Conservation (phyloP, 2,113 vertebrate species). For the Lynx canadensis region DNA sequence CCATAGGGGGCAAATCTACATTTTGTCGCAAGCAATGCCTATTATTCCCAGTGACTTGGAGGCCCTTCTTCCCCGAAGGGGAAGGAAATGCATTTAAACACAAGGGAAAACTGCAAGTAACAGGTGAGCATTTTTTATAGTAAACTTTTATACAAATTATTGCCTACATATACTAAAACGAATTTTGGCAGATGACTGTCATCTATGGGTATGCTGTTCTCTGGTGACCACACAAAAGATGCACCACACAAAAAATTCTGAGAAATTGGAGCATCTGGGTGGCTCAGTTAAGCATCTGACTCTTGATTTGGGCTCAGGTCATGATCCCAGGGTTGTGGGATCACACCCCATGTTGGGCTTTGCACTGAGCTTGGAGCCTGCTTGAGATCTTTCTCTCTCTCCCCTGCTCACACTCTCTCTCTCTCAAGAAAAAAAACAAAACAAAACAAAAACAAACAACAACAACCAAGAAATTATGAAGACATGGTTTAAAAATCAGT, state of each 20-base stretch:
- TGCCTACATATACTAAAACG: not conserved
- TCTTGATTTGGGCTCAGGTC: no score
- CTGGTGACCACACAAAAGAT: not conserved
- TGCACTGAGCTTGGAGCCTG: no score
- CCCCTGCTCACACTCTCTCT: no score
- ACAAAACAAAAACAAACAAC: no score
- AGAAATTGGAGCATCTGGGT: not conserved
- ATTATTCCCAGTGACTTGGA: not conserved
- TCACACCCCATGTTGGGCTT: no score
- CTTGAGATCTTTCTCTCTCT: no score
- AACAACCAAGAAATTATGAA: not conserved
- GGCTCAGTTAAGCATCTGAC: no score
- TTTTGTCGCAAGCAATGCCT: not conserved
- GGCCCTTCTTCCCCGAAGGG: not conserved
- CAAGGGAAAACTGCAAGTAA: not conserved
- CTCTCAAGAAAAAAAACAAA: no score
- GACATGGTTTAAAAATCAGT: not conserved
- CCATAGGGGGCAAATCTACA: no score
- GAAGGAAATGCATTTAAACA: not conserved
- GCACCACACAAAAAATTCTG: not conserved
- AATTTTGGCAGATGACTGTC: not conserved
- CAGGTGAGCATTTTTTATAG: not conserved
- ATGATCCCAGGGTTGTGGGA: no score
- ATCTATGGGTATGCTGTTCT: no score
- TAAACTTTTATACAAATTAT: not conserved